These are phyloP conservation scores for Gyrodactylus salaris DNA, from an alignment of 1,140 invertebrate genomes.

Conservation along the genomic window DNA sequence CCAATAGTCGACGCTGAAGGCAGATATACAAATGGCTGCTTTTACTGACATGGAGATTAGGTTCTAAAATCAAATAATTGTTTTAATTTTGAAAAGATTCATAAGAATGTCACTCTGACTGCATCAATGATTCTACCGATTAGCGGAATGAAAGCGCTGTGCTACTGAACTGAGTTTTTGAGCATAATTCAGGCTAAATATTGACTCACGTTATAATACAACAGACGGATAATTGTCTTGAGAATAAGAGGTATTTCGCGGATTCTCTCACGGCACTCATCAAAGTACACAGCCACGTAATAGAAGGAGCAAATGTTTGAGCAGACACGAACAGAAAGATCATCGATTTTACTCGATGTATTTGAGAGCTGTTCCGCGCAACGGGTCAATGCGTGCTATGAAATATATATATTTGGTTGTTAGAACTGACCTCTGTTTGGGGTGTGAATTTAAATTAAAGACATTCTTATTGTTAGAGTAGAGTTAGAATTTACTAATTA, in stretches of 20 bases:
- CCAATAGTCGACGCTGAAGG: conserved; percentile 38
- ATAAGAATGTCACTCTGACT: background rate
- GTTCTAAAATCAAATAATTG: conserved; percentile 25
- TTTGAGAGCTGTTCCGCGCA: conserved; percentile 58
- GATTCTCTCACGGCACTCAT: conserved; percentile 48
- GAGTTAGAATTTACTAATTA: background rate
- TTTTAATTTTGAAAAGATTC: background rate
- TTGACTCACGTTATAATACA: conserved; percentile 46
- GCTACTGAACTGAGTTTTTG: conserved; percentile 3
- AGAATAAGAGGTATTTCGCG: conserved; percentile 44
- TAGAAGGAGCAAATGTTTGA: conserved; percentile 59
- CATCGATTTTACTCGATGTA: conserved; percentile 33
- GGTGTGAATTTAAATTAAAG: no score
- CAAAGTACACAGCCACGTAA: conserved; percentile 65
- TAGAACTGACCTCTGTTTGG: no score
- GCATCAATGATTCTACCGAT: background rate
- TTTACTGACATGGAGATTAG: conserved; percentile 39
- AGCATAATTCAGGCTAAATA: background rate
- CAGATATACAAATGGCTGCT: conserved; percentile 39
- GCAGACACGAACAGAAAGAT: conserved; percentile 37
- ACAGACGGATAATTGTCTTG: conserved; percentile 47
- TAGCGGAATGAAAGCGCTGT: background rate
- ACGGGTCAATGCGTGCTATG: conserved; percentile 14
- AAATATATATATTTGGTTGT: no score
- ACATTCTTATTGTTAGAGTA: background rate